phyloP scores from a whole-genome alignment of 1,140 invertebrate genomes.

The Drosophila varians region DNA sequence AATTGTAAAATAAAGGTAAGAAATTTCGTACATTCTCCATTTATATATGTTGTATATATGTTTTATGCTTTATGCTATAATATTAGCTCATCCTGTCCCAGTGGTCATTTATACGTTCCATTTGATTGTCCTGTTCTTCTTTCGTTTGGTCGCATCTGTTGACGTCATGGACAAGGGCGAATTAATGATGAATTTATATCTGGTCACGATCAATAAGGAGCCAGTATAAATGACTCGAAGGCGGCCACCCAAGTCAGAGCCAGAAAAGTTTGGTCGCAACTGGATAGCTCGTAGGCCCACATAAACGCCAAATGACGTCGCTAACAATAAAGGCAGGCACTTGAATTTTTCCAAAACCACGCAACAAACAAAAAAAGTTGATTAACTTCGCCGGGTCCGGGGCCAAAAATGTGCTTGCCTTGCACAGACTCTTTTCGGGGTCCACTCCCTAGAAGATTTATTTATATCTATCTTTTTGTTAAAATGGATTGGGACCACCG shows the following conservation, averaged over 20 bases:
- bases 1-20: not conserved
- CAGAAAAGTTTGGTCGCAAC: constrained; percentile 29
- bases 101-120: constrained; percentile 22
- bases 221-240: constrained; percentile 45
- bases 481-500: constrained; percentile 16
- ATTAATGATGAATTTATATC: constrained; percentile 76
- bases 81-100: constrained; percentile 3
- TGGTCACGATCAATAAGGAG: constrained; percentile 65
- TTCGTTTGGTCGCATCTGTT: constrained; percentile 50
- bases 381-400: constrained; percentile 27
- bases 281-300: constrained; percentile 15
- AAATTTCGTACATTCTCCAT: no score
- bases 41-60: no score
- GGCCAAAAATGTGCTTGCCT: constrained; percentile 33
- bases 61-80: not conserved
- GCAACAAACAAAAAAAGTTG: constrained; percentile 40
- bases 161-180: constrained; percentile 49
- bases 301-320: constrained; percentile 36
- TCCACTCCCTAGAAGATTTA: constrained; percentile 23
- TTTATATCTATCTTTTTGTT: constrained; percentile 24
- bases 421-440: constrained; percentile 3
- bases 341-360: constrained; percentile 46
- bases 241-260: constrained; percentile 35
- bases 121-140: constrained; percentile 33
- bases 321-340: constrained; percentile 48